Evolutionary conservation across 2,888 invertebrate genomes (phyloP), one percentile per base, ranked within the genome.

Genomic region (Drosophila quasianomalipes): DNA sequence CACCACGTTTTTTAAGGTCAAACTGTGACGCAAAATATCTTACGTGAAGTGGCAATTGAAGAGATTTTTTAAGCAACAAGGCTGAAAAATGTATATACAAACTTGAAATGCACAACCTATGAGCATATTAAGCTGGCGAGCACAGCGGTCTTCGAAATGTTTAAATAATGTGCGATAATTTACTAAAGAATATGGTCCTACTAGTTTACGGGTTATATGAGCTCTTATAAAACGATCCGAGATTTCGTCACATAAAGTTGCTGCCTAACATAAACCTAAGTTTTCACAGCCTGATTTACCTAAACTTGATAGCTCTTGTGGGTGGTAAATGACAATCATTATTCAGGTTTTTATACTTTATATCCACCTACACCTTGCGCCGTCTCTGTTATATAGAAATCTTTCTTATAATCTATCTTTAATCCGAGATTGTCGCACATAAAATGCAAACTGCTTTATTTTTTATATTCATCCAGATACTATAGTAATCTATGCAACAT

Each of bases 11-110:
- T 30, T 30, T 67, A 60, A 66, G 33, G 67, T 62, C 30, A 53
- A 28, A 35, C 47, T 57, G 60, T 67, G 61, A 14, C 30, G 58
- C 39, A 22, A 30, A 47, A 55, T 37, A 19, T 60, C 14, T 14
- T 9, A 33, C 10, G 54, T 51, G 28, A 60, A 74, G 47, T 35
- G 35, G 54, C 39, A 69, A 49, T 69, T 69, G 49, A 49, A 33
- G 70, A 31, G 68, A 55, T 55, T 55, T 62, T 54, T 74, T 19
- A 26, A 19, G 39, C 7, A 12, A 58, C 35, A 26, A 30, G 6
- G 31, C 30, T 9, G 19, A 30, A 52, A 65, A 51, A 22, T 6
- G 6, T 44, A 3, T 31, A n/a, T 9, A 10, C 0, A 31, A 41
- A 10, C 14, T 31, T 58, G 22, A 58, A 59, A 47, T 30, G 30